phyloP scores from a whole-genome alignment of 2,888 invertebrate species.

The Pollenia labialis region DNA sequence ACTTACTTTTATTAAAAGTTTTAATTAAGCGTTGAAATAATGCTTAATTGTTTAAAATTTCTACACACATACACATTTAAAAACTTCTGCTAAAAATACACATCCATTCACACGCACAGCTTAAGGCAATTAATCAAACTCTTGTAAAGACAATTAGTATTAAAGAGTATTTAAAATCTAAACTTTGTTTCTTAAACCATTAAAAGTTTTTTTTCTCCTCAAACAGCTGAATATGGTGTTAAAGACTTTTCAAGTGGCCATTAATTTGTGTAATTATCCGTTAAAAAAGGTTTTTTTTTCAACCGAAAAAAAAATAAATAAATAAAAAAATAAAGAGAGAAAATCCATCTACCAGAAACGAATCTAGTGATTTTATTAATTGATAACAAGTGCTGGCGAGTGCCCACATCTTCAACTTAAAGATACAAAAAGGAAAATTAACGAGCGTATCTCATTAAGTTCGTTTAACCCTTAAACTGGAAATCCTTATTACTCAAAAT shows the following conservation, averaged over 20 bases:
- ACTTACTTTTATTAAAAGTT: neutral
- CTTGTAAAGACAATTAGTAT: constrained; percentile 22
- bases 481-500: too few species aligned
- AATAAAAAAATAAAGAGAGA: neutral
- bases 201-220: neutral
- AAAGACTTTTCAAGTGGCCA: constrained; percentile 38
- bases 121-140: constrained; percentile 44
- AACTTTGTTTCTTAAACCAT: constrained; percentile 7
- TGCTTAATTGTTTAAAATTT: neutral
- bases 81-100: neutral
- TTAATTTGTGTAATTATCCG: constrained; percentile 36
- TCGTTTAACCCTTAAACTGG: neutral
- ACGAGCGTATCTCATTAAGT: neutral
- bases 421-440: neutral
- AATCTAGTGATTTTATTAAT: constrained; percentile 2
- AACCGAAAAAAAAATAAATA: neutral
- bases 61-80: neutral
- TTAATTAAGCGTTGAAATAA: neutral
- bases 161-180: neutral
- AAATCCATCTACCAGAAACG: neutral
- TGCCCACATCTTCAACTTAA: neutral
- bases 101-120: neutral
- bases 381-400: neutral
- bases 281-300: neutral
- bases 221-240: constrained; percentile 29